Conservation (phyloP, 2,888 invertebrate species). For the Villa cingulata region DNA sequence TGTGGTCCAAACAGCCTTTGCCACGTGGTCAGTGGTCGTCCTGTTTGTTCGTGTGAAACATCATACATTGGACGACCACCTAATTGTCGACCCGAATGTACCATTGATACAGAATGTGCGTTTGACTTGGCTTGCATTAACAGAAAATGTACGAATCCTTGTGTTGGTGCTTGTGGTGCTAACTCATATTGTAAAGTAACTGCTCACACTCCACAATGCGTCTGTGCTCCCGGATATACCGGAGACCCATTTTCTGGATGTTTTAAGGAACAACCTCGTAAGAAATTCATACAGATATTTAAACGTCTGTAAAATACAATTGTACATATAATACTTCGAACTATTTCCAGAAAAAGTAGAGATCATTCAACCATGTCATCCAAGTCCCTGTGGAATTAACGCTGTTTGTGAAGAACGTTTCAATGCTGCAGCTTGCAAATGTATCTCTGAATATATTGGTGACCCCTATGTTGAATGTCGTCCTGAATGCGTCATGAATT, state of each 20-base stretch:
- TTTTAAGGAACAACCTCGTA: constrained; percentile 35
- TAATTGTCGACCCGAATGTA: constrained; percentile 52
- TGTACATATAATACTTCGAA: constrained; percentile 29
- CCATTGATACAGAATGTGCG: constrained; percentile 41
- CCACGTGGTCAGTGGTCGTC: constrained; percentile 33
- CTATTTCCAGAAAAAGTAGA: constrained; percentile 21
- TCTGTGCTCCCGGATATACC: constrained; percentile 40
- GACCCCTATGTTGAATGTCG: constrained; percentile 52
- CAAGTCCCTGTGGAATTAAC: constrained; percentile 54
- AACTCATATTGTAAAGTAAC: constrained; percentile 49
- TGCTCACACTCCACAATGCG: constrained; percentile 40
- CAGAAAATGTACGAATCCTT: constrained; percentile 45
- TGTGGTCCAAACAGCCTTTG: constrained; percentile 52
- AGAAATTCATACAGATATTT: constrained; percentile 19
- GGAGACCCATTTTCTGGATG: constrained; percentile 52
- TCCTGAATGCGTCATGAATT: constrained; percentile 52
- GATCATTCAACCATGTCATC: constrained; percentile 43
- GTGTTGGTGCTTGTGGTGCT: constrained; percentile 52
- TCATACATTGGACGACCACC: constrained; percentile 49
- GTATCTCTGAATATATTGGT: constrained; percentile 49
- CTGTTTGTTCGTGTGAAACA: constrained; percentile 45
- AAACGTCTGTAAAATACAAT: neutral
- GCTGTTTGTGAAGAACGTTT: constrained; percentile 50
- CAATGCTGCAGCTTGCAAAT: constrained; percentile 49
- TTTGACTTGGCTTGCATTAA: constrained; percentile 39